A percentile compares a stretch with the other conserved stretches of the same genome.
Evolutionary conservation across 2,113 vertebrate genomes (phyloP).

Genomic region (Psephotus haematonotus): DNA sequence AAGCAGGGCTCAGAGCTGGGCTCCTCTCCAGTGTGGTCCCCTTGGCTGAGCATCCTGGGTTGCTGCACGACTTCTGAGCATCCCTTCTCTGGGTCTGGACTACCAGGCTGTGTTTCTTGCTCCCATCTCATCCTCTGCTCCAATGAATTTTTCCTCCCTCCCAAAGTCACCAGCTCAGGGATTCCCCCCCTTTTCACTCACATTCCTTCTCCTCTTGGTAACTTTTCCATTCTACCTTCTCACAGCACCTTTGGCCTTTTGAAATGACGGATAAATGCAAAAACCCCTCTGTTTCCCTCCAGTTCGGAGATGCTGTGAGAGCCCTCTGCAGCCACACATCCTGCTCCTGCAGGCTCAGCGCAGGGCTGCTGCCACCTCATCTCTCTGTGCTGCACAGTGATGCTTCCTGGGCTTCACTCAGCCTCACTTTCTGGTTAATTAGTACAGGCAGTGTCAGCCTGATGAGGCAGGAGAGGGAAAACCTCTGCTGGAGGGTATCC

Average conservation of each 20-base stretch:
- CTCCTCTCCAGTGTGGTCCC: neutral
- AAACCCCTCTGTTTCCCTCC: neutral
- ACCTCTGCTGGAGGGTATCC: accelerated
- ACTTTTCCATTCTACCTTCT: neutral
- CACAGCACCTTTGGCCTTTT: neutral
- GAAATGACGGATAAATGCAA: neutral
- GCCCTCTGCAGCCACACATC: accelerated
- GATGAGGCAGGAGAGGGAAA: neutral
- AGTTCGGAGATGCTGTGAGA: neutral
- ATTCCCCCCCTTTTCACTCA: neutral
- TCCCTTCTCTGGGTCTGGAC: neutral
- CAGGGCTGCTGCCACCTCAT: accelerated
- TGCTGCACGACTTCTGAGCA: neutral
- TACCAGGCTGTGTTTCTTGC: neutral
- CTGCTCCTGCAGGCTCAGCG: neutral
- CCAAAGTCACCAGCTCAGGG: neutral
- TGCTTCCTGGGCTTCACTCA: accelerated
- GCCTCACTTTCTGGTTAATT: neutral
- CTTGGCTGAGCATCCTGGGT: accelerated
- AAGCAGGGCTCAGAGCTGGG: accelerated
- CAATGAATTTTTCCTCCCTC: neutral
- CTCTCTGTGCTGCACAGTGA: neutral
- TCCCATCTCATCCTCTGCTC: neutral
- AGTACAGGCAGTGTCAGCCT: neutral
- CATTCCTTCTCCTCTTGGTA: neutral